Percentiles rank a stretch among this genome's conserved stretches.
Conservation (phyloP, 2,888 invertebrate species). For the Caenorhabditis sp. region DNA sequence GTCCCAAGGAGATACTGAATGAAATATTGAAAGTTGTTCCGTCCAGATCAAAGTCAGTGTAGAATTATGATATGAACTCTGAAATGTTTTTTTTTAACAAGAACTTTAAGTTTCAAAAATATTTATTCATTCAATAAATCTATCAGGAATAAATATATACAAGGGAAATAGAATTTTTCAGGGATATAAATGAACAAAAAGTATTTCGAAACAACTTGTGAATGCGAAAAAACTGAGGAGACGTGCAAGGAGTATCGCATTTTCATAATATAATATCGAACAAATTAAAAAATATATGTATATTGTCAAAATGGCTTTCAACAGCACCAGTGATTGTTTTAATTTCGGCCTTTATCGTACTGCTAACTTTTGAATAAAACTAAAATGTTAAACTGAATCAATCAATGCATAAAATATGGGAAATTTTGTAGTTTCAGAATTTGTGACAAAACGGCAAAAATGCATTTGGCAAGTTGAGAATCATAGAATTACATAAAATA, state of each 20-base stretch:
- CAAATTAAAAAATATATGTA: neutral
- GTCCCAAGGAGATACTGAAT: too few relatives aligned
- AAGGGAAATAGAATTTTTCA: neutral
- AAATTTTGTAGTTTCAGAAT: neutral
- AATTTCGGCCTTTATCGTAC: neutral
- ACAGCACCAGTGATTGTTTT: neutral
- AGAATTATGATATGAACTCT: too few relatives aligned
- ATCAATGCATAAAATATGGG: neutral
- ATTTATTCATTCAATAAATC: slow-evolving; percentile 1
- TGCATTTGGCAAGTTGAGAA: slow-evolving; percentile 33
- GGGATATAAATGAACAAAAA: neutral
- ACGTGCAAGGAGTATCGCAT: neutral
- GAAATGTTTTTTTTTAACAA: neutral
- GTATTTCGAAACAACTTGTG: neutral
- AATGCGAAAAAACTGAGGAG: neutral
- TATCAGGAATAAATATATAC: neutral
- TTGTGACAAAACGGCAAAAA: slow-evolving; percentile 26
- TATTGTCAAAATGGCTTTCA: neutral
- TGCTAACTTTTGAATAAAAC: neutral
- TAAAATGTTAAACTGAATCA: neutral
- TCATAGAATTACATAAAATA: neutral
- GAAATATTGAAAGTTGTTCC: too few relatives aligned
- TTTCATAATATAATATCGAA: neutral
- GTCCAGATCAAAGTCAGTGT: too few relatives aligned
- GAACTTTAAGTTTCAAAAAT: neutral